phyloP scores from a whole-genome alignment of 2,113 vertebrate species.

The Anarrhichthys ocellatus region DNA sequence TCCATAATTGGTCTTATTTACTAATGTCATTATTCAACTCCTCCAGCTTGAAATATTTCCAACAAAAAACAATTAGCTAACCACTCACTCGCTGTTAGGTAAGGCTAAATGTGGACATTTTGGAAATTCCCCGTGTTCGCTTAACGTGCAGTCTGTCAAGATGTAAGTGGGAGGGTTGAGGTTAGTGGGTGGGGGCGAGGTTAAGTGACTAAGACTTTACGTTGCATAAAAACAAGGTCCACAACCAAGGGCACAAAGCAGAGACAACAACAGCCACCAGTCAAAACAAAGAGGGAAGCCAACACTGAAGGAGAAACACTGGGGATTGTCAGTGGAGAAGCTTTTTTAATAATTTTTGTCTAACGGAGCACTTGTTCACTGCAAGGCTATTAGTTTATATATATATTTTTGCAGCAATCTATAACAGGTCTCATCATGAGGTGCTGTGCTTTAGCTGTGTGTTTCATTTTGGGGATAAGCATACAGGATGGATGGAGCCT shows the following conservation, averaged over 20 bases:
- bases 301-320: conserved; percentile 11
- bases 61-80: conserved; percentile 31
- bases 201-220: conserved; percentile 75
- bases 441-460: conserved; percentile 59
- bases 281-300: conserved; percentile 57
- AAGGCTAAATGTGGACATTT: conserved; percentile 69
- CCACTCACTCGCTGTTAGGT: conserved; percentile 40
- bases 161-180: conserved; percentile 68
- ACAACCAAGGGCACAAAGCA: conserved; percentile 44
- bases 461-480: conserved; percentile 77
- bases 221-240: conserved; percentile 76
- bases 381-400: not conserved
- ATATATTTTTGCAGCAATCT: conserved; percentile 6
- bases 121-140: conserved; percentile 71
- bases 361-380: conserved; percentile 11
- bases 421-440: conserved; percentile 76
- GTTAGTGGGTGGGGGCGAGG: conserved; percentile 60
- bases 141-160: conserved; percentile 38
- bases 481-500: conserved; percentile 72
- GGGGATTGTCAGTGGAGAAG: conserved; percentile 35
- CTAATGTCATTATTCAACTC: not conserved
- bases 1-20: conserved; percentile 19
- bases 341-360: conserved; percentile 4
- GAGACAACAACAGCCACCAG: conserved; percentile 40
- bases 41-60: not conserved